Conservation (phyloP, 2,888 invertebrate genomes). For the Amiota minor region DNA sequence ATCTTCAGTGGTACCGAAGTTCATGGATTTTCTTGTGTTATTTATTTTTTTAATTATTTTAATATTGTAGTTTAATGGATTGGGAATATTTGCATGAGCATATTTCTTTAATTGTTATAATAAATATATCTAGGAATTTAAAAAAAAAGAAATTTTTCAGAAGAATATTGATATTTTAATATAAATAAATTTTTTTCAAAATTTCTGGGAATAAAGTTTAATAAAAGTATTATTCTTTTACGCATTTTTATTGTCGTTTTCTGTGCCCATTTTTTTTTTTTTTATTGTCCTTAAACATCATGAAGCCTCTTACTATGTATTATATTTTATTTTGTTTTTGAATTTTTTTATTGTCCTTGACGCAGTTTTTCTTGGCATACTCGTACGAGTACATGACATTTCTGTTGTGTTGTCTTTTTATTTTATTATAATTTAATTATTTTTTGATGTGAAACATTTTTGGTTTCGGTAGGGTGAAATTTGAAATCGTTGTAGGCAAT, state of each 20-base stretch:
- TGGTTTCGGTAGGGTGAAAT: no score
- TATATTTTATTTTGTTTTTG: conserved; percentile 10
- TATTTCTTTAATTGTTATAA: no score
- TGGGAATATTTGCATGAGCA: no score
- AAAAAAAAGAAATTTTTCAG: not conserved
- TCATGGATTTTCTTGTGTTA: not conserved
- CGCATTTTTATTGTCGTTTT: not conserved
- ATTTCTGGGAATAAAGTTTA: not conserved
- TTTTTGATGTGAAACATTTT: no score
- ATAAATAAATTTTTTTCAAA: not conserved
- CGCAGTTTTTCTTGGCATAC: not conserved
- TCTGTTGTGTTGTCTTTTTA: no score
- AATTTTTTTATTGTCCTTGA: conserved; percentile 22
- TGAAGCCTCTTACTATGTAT: not conserved
- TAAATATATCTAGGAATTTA: not conserved
- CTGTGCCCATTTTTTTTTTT: not conserved
- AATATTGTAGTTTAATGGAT: no score
- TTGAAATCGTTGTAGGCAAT: no score
- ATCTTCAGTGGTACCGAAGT: not conserved
- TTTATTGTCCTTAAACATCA: not conserved
- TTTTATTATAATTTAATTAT: not conserved
- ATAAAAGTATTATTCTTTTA: conserved; percentile 2
- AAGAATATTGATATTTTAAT: not conserved
- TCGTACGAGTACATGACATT: no score
- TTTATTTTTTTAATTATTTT: no score